Evolutionary conservation across 1,140 invertebrate species (phyloP).

Genomic region (Aphis craccivora): DNA sequence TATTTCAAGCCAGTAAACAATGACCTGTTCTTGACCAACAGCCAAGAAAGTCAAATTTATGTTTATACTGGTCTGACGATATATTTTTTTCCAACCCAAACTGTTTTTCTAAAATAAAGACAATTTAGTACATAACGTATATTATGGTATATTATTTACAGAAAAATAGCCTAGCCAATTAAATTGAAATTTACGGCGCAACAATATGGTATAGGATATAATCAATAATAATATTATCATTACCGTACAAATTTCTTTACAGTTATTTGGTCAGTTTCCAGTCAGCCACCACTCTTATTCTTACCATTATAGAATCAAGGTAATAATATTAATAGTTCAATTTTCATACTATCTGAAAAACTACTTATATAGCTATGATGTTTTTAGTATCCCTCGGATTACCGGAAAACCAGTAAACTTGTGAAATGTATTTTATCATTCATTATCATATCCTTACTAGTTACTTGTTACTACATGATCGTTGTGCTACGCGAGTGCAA

Average conservation of each 20-base stretch:
- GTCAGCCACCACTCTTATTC: neutral
- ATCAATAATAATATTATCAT: neutral
- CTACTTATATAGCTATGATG: neutral
- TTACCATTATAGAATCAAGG: neutral
- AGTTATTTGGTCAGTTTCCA: neutral
- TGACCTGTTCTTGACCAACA: neutral
- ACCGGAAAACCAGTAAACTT: neutral
- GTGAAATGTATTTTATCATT: neutral
- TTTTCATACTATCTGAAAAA: neutral
- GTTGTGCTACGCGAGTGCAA: neutral
- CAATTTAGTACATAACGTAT: neutral
- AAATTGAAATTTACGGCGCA: neutral
- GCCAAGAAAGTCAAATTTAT: conserved; percentile 19
- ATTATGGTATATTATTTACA: neutral
- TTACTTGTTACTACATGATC: neutral
- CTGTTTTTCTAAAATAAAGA: neutral
- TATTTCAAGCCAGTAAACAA: neutral
- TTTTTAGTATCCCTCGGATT: neutral
- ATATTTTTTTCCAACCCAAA: neutral
- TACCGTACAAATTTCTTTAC: neutral
- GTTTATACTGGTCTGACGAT: neutral
- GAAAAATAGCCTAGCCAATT: neutral
- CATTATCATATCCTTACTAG: neutral
- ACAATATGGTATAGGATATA: neutral
- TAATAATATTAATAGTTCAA: neutral